Evolutionary conservation across 2,888 invertebrate species (phyloP).

Genomic region (Lycaena phlaeas): DNA sequence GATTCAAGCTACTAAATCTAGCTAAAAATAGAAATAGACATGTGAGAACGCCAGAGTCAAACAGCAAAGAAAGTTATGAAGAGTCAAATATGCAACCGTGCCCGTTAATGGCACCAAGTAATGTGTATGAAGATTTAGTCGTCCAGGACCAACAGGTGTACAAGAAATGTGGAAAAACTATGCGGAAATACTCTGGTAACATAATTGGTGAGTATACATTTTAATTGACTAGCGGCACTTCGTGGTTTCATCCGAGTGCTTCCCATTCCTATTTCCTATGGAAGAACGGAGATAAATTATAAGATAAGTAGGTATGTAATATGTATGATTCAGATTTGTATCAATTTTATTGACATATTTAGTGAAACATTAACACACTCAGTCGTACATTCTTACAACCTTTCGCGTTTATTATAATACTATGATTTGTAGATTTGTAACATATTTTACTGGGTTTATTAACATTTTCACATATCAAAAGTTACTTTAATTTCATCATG

Average conservation of each 20-base stretch:
- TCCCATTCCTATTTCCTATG: too few species aligned
- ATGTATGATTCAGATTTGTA: too few species aligned
- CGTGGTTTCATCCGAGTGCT: background rate
- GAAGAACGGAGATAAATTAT: too few species aligned
- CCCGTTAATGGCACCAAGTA: constrained; percentile 17
- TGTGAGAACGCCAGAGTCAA: constrained; percentile 31
- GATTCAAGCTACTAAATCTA: constrained; percentile 54
- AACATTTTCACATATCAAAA: too few species aligned
- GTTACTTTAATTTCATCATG: too few species aligned
- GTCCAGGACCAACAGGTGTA: constrained; percentile 33
- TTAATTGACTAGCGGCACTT: background rate
- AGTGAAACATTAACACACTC: too few species aligned
- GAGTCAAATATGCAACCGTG: constrained; percentile 25
- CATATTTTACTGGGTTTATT: too few species aligned
- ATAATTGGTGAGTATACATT: constrained; percentile 6
- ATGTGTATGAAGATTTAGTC: constrained; percentile 27
- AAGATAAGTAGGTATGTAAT: too few species aligned
- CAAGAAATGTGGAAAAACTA: constrained; percentile 39
- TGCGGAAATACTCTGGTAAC: constrained; percentile 2
- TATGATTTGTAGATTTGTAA: too few species aligned
- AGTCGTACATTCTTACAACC: too few species aligned
- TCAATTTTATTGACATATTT: too few species aligned
- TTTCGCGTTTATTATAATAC: too few species aligned
- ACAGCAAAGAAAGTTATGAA: constrained; percentile 26
- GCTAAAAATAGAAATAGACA: constrained; percentile 34